A percentile compares a stretch with the other conserved stretches of the same genome.
Evolutionary conservation across 2,113 vertebrate species (phyloP).

Genomic region (Riparia riparia): DNA sequence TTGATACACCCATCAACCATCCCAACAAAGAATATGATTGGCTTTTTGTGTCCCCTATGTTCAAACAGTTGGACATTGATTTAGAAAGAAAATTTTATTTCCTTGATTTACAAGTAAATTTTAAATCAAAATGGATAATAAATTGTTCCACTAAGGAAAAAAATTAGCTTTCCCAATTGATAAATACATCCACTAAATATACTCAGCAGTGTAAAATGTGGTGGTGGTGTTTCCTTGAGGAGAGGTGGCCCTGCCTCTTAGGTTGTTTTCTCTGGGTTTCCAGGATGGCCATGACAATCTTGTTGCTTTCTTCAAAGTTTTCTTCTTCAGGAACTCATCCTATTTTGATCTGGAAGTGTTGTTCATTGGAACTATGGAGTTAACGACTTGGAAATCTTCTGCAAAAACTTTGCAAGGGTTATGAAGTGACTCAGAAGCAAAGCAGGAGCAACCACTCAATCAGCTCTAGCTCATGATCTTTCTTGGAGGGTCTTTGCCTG

Average conservation of each 20-base stretch:
- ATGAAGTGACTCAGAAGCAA: slow-evolving; percentile 1
- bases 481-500: neutral
- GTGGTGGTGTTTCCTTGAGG: neutral
- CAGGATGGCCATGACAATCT: neutral
- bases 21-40: neutral
- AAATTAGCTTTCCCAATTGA: neutral
- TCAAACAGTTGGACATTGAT: neutral
- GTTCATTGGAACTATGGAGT: neutral
- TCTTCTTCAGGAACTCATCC: neutral
- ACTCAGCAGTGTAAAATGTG: neutral
- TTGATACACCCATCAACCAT: neutral
- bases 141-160: neutral
- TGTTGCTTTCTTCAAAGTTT: neutral
- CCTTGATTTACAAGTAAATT: neutral
- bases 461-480: neutral
- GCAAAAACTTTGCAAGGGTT: neutral
- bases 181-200: neutral
- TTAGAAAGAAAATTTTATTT: neutral
- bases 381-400: neutral
- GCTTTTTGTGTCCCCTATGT: neutral
- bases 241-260: neutral
- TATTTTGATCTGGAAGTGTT: neutral
- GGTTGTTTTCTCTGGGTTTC: neutral
- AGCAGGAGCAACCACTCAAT: neutral
- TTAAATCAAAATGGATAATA: neutral